Percentiles rank a stretch among this genome's conserved stretches.
These are phyloP conservation scores for Poeciliopsis retropinna DNA, from an alignment of 2,113 vertebrate genomes.

Conservation along the genomic window DNA sequence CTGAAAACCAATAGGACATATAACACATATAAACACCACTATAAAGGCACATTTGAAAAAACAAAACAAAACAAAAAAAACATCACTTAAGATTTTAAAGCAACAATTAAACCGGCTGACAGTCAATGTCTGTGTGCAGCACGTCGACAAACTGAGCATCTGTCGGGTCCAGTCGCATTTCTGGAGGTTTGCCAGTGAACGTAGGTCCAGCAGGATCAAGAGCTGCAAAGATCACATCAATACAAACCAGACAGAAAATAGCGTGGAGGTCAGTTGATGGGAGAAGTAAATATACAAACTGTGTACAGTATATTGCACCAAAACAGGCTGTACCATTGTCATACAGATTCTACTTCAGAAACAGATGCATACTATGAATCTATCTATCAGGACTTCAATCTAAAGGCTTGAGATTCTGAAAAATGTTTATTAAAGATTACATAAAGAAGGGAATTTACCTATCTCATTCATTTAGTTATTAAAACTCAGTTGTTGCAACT, in stretches of 20 bases:
- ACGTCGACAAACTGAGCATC: constrained; percentile 93
- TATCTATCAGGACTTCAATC: background rate
- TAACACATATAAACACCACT: too few relatives aligned
- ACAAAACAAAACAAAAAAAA: background rate
- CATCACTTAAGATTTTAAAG: too few relatives aligned
- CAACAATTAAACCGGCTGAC: constrained; percentile 67
- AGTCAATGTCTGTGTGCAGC: constrained; percentile 89
- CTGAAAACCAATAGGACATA: constrained; percentile 64
- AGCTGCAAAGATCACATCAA: constrained; percentile 73
- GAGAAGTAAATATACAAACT: too few relatives aligned
- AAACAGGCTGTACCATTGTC: background rate
- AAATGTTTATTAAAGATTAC: too few relatives aligned
- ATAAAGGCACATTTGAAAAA: background rate
- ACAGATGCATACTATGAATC: too few relatives aligned
- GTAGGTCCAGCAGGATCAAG: constrained; percentile 92
- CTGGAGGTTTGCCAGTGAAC: constrained; percentile 72
- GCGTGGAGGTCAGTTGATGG: background rate
- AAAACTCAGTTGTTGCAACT: too few relatives aligned
- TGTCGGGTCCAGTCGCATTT: constrained; percentile 80
- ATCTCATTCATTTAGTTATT: too few relatives aligned
- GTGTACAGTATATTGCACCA: background rate
- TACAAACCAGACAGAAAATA: background rate
- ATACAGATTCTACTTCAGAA: background rate
- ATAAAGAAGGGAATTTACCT: too few relatives aligned
- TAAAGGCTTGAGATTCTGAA: too few relatives aligned